Base-by-base conservation (phyloP, 2,797 vertebrate species). In the Gephyroberyx darwinii region DNA sequence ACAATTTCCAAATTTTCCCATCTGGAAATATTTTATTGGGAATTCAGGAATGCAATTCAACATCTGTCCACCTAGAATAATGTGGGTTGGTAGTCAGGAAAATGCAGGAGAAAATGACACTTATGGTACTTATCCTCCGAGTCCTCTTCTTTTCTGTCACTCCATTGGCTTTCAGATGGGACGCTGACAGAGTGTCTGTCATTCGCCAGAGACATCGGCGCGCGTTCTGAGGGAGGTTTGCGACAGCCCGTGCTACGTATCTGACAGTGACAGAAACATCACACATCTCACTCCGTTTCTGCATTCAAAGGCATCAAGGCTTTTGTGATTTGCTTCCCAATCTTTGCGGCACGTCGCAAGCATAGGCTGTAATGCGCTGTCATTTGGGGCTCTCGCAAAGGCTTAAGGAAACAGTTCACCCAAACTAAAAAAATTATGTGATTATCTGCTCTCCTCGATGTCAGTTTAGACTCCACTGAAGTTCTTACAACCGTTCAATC, bases 11-110 rank as follows among this genome's bases (percentile, higher is more conserved):
- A 26, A 67, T 50, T 64, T 54, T 69, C 30, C 60, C 20, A 16
- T 71, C 73, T 85, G 37, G 57, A 67, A 72, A 61, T 6, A 51
- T 74, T 82, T 74, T 65, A 70, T 51, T 37, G 20, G 31, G 47
- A 22, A 53, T 61, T 14, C 39, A 17, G 30, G 30, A 10, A 17
- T 26, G 55, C 50, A 76, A 53, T 51, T 39, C 20, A 72, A 52
- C 70, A 77, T 71, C 45, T 68, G 77, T 65, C 57, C 58, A 67
- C 30, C 50, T 75, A 63, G 52, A 54, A 71, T 41, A 26, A 26
- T 37, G 31, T 51, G 19, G 0, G 56, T 16, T 62, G 67, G 45
- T 3, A 17, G 63, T 62, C 30, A 35, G 9, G 12, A 10, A 1
- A 0, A 64, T 10, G 1, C 31, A 37, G 47, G 17, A 10, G 12